A percentile compares a stretch with the other conserved stretches of the same genome.
phyloP scores from a whole-genome alignment of 2,113 vertebrate species.

The Coregonus clupeaformis region DNA sequence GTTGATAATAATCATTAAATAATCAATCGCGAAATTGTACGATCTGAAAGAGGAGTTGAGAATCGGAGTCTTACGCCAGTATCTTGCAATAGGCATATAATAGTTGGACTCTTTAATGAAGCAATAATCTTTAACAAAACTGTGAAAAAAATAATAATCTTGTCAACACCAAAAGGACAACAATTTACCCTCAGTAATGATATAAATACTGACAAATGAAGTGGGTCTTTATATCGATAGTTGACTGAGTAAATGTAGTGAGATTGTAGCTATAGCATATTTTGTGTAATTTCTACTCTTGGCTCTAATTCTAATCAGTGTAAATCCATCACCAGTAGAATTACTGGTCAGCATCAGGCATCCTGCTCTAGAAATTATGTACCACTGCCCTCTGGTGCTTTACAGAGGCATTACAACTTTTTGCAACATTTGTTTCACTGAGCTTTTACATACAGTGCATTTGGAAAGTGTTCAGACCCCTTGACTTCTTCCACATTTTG shows the following conservation, averaged over 20 bases:
- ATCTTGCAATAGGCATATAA: no score
- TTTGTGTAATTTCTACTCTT: not conserved
- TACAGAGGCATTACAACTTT: not conserved
- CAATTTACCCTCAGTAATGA: not conserved
- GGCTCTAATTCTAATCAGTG: not conserved
- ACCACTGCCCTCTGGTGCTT: not conserved
- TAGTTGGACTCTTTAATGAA: no score
- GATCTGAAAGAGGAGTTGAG: no score
- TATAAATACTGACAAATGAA: not conserved
- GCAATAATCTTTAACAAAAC: not conserved
- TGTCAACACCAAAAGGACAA: not conserved
- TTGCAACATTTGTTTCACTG: not conserved
- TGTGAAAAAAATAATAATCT: not conserved
- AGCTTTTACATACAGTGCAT: no score
- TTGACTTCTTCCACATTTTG: no score
- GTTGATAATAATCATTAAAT: no score
- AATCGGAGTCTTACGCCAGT: no score
- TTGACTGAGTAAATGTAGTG: no score
- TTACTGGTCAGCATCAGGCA: not conserved
- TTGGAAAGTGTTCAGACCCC: no score
- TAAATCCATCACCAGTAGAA: not conserved
- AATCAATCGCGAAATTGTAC: no score
- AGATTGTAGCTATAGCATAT: not conserved
- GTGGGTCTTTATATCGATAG: no score
- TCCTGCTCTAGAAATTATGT: not conserved